phyloP scores from a whole-genome alignment of 2,113 vertebrate species.

The Rhadina sibilatrix region DNA sequence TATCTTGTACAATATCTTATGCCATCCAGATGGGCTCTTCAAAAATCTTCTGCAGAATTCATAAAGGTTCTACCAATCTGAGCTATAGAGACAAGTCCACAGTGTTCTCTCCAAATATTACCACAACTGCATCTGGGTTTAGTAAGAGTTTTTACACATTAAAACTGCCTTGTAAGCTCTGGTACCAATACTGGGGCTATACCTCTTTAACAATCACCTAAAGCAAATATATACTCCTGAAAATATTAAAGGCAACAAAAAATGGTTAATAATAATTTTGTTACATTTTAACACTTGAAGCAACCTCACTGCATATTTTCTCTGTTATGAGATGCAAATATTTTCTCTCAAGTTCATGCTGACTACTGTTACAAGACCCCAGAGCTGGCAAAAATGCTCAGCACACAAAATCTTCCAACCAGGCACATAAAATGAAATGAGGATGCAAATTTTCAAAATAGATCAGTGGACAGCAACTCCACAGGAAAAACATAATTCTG shows the following conservation, averaged over 20 bases:
- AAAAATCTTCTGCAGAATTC: background rate
- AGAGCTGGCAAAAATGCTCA: slow-evolving; percentile 10
- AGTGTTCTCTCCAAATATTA: slow-evolving; percentile 66
- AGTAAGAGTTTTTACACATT: slow-evolving; percentile 78
- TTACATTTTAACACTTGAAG: background rate
- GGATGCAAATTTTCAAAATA: slow-evolving; percentile 50
- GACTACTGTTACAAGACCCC: slow-evolving; percentile 25
- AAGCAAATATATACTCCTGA: slow-evolving; percentile 72
- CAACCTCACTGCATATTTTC: background rate
- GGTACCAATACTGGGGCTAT: slow-evolving; percentile 70
- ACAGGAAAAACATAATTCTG: background rate
- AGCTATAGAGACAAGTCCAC: slow-evolving; percentile 71
- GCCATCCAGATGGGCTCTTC: background rate
- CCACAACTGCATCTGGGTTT: slow-evolving; percentile 80
- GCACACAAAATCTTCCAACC: slow-evolving; percentile 15
- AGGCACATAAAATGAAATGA: slow-evolving; percentile 38
- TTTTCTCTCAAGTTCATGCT: background rate
- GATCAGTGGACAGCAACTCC: slow-evolving; percentile 32
- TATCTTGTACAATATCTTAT: background rate
- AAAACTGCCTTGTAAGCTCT: slow-evolving; percentile 72
- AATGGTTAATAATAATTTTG: background rate
- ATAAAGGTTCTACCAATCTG: slow-evolving; percentile 70
- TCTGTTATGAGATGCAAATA: slow-evolving; percentile 20
- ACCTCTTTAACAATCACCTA: slow-evolving; percentile 66
- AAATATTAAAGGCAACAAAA: background rate